phyloP scores from a whole-genome alignment of 2,888 invertebrate species.

The Diadegma fenestrale region DNA sequence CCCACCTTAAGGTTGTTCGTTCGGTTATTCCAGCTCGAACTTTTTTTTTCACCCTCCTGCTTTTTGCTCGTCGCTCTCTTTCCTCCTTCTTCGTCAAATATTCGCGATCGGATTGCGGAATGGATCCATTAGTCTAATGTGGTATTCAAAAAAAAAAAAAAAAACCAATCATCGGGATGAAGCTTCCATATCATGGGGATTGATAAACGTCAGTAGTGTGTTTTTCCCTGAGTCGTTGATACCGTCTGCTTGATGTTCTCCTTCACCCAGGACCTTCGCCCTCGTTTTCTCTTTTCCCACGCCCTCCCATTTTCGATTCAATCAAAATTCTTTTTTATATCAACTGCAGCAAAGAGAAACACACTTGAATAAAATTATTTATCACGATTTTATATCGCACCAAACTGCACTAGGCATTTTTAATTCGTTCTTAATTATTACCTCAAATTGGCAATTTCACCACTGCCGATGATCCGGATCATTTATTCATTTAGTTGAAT shows the following conservation, averaged over 20 bases:
- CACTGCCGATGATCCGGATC: neutral
- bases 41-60: constrained; percentile 19
- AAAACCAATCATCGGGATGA: constrained; percentile 80
- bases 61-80: constrained; percentile 28
- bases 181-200: constrained; percentile 57
- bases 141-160: constrained; percentile 81
- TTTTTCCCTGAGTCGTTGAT: neutral
- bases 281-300: constrained; percentile 22
- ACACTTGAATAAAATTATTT: constrained; percentile 22
- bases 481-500: neutral
- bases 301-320: neutral
- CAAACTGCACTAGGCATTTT: neutral
- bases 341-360: neutral
- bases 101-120: constrained; percentile 81
- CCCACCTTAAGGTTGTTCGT: constrained; percentile 11
- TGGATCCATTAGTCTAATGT: constrained; percentile 83
- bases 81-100: constrained; percentile 62
- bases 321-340: neutral
- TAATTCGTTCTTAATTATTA: neutral
- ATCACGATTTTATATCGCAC: neutral
- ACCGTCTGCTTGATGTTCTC: constrained; percentile 23
- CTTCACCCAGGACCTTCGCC: constrained; percentile 25
- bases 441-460: neutral
- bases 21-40: constrained; percentile 18
- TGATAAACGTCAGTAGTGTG: constrained; percentile 41